Evolutionary conservation across 2,888 invertebrate genomes (phyloP).

Genomic region (Brenthis hecate): DNA sequence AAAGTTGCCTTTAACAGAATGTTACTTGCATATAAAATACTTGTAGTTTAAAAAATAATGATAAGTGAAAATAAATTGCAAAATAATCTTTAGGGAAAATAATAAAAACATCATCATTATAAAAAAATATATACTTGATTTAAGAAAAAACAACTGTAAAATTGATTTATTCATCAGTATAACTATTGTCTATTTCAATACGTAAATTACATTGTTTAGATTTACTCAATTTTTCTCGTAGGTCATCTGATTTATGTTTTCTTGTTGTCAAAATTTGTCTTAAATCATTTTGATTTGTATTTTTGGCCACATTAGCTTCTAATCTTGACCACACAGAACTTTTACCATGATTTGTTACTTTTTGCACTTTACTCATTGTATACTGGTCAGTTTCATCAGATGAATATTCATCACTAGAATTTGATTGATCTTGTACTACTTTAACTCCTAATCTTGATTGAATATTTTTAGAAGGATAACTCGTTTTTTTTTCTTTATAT

Average conservation of each 20-base stretch:
- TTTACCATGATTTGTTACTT: constrained; percentile 59
- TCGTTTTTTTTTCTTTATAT: constrained; percentile 41
- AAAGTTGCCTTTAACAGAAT: too few relatives aligned
- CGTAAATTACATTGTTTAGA: constrained; percentile 69
- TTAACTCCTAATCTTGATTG: constrained; percentile 68
- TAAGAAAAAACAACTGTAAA: constrained; percentile 22
- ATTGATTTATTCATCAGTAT: constrained; percentile 53
- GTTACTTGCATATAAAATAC: too few relatives aligned
- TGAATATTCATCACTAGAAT: constrained; percentile 58
- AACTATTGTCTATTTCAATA: constrained; percentile 77
- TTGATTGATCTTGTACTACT: constrained; percentile 48
- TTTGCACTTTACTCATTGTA: constrained; percentile 80
- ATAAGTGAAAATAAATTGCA: too few relatives aligned
- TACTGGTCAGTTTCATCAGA: constrained; percentile 61
- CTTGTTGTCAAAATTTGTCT: constrained; percentile 64
- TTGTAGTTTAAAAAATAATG: too few relatives aligned
- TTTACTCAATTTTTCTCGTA: constrained; percentile 66
- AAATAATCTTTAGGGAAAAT: too few relatives aligned
- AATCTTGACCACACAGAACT: constrained; percentile 82
- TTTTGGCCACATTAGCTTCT: constrained; percentile 52
- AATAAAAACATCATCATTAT: constrained; percentile 12
- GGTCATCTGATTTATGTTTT: constrained; percentile 61
- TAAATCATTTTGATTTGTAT: constrained; percentile 58
- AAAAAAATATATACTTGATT: constrained; percentile 15
- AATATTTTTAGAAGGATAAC: constrained; percentile 47